Conservation (phyloP, 2,888 invertebrate genomes). For the Cephus nigrinus region DNA sequence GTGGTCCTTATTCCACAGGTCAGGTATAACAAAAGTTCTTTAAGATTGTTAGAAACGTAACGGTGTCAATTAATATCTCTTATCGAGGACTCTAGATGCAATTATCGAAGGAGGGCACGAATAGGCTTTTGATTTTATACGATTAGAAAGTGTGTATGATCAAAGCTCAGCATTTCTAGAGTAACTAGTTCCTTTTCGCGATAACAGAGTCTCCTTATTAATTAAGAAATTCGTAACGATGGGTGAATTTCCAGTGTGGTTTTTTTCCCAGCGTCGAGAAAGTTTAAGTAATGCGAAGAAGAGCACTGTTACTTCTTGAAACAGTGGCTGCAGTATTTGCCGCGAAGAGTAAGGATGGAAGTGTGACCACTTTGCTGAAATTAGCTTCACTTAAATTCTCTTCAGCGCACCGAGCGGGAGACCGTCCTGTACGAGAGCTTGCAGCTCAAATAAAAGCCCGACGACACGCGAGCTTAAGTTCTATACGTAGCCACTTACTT, state of each 20-base stretch:
- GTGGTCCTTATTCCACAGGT: background rate
- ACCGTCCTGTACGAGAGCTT: background rate
- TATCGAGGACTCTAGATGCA: background rate
- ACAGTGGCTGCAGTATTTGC: background rate
- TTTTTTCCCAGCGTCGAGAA: background rate
- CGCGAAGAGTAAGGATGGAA: constrained; percentile 1
- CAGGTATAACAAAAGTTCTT: background rate
- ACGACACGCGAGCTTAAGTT: constrained; percentile 31
- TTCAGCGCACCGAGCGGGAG: constrained; percentile 18
- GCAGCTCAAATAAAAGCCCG: constrained; percentile 8
- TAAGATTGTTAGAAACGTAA: background rate
- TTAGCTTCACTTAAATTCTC: constrained; percentile 46
- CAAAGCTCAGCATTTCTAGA: background rate
- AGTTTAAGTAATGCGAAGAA: background rate
- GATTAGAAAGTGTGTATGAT: background rate
- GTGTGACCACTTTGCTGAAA: constrained; percentile 36
- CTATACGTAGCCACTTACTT: constrained; percentile 34
- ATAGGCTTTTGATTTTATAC: background rate
- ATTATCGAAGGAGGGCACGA: background rate
- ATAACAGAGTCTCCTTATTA: background rate
- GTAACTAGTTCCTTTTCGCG: background rate
- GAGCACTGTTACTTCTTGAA: background rate
- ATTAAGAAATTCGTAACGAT: background rate
- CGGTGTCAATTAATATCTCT: background rate
- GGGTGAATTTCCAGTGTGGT: background rate